A percentile compares a stretch with the other conserved stretches of the same genome.
These are phyloP conservation scores for Tenthredo mesomela DNA, from an alignment of 2,888 invertebrate genomes.

Conservation along the genomic window DNA sequence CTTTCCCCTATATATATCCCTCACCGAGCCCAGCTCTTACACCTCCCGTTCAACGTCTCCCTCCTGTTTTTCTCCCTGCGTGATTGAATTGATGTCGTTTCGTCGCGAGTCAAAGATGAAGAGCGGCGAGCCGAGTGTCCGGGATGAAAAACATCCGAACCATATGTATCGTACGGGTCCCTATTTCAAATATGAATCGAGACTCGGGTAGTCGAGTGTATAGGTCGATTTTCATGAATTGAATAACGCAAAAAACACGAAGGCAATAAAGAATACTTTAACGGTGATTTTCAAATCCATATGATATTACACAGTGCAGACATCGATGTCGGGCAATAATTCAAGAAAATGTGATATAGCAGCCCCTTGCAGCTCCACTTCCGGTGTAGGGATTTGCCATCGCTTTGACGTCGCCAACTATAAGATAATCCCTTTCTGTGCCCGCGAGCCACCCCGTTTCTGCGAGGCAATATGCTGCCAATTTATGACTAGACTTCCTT, in stretches of 20 bases:
- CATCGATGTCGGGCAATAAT: conserved; percentile 28
- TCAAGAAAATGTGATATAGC: conserved; percentile 11
- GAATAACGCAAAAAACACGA: not conserved
- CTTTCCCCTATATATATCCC: no score
- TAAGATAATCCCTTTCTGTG: conserved; percentile 48
- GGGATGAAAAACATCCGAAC: not conserved
- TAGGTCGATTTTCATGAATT: not conserved
- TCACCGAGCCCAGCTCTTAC: not conserved
- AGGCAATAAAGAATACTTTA: not conserved
- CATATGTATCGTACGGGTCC: not conserved
- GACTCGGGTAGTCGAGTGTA: not conserved
- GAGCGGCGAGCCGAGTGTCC: conserved; percentile 13
- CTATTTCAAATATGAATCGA: conserved; percentile 2
- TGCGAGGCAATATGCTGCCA: conserved; percentile 37
- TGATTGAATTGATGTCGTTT: conserved; percentile 31
- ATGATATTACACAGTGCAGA: not conserved
- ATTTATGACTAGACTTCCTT: conserved; percentile 26
- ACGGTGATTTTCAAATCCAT: not conserved
- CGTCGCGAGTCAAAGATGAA: conserved; percentile 28
- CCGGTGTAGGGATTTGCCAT: conserved; percentile 33
- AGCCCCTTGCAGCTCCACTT: conserved; percentile 15
- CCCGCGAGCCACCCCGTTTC: conserved; percentile 15
- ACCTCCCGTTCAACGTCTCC: not conserved
- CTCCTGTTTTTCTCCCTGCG: not conserved
- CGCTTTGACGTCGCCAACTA: conserved; percentile 45